Conservation (phyloP, 92 coral and sea anemone genomes). For the Pocillopora meandrina region DNA sequence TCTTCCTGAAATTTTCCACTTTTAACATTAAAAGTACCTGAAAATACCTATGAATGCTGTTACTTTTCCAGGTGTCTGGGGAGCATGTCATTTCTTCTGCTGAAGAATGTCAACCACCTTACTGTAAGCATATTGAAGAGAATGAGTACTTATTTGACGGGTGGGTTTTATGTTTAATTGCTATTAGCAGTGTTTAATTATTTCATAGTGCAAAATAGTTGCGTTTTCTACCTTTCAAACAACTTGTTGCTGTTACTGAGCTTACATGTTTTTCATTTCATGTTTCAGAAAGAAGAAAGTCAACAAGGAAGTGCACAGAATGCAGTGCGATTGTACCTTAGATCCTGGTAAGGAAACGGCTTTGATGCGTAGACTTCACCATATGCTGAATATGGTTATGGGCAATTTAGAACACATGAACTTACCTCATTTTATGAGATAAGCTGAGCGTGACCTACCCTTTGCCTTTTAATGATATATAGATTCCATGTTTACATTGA, state of each 20-base stretch:
- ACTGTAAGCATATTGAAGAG: constrained; percentile 82
- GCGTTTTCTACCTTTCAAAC: neutral
- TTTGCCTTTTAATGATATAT: no score
- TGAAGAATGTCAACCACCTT: constrained; percentile 74
- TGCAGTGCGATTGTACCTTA: constrained; percentile 91
- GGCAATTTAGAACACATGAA: no score
- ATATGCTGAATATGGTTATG: neutral
- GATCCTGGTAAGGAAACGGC: constrained; percentile 64
- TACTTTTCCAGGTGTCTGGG: constrained; percentile 41
- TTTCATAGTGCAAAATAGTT: no score
- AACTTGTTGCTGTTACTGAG: neutral
- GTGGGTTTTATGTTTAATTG: constrained; percentile 49
- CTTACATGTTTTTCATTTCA: neutral
- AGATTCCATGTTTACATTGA: no score
- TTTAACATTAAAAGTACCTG: no score
- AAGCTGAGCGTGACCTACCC: neutral
- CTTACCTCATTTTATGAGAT: no score
- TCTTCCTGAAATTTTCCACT: no score
- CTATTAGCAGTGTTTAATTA: neutral
- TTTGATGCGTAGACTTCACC: neutral
- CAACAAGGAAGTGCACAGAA: constrained; percentile 90
- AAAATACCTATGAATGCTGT: no score
- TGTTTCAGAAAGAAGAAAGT: constrained; percentile 84
- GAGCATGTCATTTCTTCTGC: constrained; percentile 88
- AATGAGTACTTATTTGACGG: constrained; percentile 86